Base-by-base conservation (phyloP, 2,797 vertebrate genomes). In the Pogonophryne albipinna region DNA sequence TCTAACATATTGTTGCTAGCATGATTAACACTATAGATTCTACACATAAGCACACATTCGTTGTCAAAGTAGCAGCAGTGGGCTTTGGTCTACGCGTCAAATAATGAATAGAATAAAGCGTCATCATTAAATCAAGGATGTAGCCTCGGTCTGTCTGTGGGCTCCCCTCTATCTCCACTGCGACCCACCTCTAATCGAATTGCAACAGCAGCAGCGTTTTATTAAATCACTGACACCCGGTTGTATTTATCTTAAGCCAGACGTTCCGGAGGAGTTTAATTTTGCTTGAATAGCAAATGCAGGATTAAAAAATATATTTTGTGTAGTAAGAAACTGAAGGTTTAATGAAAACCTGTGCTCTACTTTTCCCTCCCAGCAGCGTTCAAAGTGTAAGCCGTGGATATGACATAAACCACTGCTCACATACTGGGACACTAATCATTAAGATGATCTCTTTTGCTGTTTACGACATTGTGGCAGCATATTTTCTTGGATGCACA, bases 61-160 rank as follows among this genome's bases (percentile, higher is more conserved):
- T 79, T 75, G 53, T 78, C 65, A 66, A 64, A 63, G 64, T 65
- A 80, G 64, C 74, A 63, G 62, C 2, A 45, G 27, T 34, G 44
- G 47, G 59, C 63, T 78, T 52, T 23, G 55, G 56, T 65, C 51
- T 65, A n/a, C 27, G 4, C 67, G 65, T 81, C 56, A 65, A 74
- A 51, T 86, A 78, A 83, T 79, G 53, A 87, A 86, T 87, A 15
- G 85, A 86, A 87, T 82, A 80, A 87, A 84, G 64, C 15, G 13
- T 34, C 53, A 66, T 85, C 78, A 87, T 90, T 71, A 85, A 82
- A 90, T 87, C 72, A 78, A 68, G 69, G 71, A 70, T 16, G 67
- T 52, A 45, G 79, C 75, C 63, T 55, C 64, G 57, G 45, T 77
- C 53, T 62, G 76, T 70, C 76, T 19, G 47, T 71, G 13, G 9